phyloP scores from a whole-genome alignment of 2,888 invertebrate genomes.

The Harpalus rufipes region DNA sequence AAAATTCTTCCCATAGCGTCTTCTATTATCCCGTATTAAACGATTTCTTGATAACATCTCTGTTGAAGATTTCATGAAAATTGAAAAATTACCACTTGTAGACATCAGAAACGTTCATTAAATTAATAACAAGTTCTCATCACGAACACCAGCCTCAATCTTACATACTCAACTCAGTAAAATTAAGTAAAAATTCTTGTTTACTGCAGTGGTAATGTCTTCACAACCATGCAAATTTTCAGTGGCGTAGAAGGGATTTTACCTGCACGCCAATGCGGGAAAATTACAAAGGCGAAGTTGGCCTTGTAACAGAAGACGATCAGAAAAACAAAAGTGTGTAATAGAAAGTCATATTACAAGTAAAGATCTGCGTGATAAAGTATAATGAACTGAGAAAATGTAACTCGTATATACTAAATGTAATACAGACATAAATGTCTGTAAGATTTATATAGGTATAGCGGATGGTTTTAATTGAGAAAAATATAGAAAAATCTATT shows the following conservation, averaged over 20 bases:
- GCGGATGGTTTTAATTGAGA: not conserved
- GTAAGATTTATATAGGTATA: conserved; percentile 14
- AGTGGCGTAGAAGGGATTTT: not conserved
- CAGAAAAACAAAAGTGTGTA: conserved; percentile 49
- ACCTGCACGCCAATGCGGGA: not conserved
- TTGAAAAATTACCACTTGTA: conserved; percentile 49
- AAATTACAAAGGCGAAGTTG: conserved; percentile 28
- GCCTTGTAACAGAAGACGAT: conserved; percentile 33
- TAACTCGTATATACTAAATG: conserved; percentile 32
- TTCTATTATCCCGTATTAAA: not conserved
- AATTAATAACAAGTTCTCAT: conserved; percentile 7
- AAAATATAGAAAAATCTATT: not conserved
- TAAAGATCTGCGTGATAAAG: conserved; percentile 35
- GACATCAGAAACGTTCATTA: not conserved
- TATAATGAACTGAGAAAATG: conserved; percentile 27
- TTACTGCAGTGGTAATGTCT: not conserved
- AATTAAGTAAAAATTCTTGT: not conserved
- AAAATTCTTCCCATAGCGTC: not conserved
- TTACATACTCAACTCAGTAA: not conserved
- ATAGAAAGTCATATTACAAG: conserved; percentile 34
- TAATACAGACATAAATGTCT: conserved; percentile 51
- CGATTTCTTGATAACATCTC: conserved; percentile 24
- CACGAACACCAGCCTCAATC: not conserved
- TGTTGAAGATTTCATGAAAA: conserved; percentile 39
- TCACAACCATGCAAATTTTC: not conserved